Conservation (phyloP, 2,888 invertebrate genomes). For the Andrena hattorfiana region DNA sequence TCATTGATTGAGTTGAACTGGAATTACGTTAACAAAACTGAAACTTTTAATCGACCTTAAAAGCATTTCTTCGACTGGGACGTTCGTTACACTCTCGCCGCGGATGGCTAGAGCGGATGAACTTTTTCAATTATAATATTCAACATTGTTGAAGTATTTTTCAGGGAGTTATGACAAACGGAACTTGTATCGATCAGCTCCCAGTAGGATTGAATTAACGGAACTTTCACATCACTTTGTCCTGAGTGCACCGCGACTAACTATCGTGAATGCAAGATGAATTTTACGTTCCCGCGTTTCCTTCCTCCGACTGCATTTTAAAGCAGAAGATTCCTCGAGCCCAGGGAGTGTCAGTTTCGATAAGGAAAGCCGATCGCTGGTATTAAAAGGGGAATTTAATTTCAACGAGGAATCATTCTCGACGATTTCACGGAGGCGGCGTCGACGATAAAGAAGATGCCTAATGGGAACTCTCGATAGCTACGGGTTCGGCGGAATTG, state of each 20-base stretch:
- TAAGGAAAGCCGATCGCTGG: conserved; percentile 2
- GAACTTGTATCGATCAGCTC: neutral
- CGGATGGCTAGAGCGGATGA: neutral
- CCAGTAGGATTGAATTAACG: conserved; percentile 1
- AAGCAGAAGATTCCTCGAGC: neutral
- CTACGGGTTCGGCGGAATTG: neutral
- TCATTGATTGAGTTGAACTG: neutral
- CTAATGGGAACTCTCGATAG: neutral
- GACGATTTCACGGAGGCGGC: neutral
- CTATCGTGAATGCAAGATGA: neutral
- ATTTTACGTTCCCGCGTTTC: neutral
- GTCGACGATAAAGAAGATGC: neutral
- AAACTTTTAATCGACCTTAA: neutral
- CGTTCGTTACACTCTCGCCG: neutral
- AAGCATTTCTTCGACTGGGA: neutral
- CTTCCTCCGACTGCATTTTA: neutral
- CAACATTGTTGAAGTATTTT: neutral
- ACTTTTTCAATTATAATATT: neutral
- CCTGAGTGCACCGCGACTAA: neutral
- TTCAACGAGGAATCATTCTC: neutral
- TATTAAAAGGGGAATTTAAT: conserved; percentile 14
- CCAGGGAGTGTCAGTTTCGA: conserved; percentile 9
- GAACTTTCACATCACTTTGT: neutral
- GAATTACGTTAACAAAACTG: neutral
- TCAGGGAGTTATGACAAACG: neutral